A percentile compares a stretch with the other conserved stretches of the same genome.
Conservation (phyloP, 2,888 invertebrate species). For the Thymelicus lineola region DNA sequence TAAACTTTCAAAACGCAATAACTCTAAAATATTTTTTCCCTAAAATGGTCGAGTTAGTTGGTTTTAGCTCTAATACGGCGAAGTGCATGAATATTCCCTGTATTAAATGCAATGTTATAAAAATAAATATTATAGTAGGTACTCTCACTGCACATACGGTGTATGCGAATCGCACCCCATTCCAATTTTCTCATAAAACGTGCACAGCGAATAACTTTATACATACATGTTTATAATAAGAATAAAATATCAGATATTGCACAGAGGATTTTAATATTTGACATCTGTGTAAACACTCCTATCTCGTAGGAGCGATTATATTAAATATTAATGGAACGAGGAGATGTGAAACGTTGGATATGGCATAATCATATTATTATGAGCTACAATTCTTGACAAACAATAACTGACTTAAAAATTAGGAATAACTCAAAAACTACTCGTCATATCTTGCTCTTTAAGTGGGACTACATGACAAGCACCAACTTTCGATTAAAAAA, state of each 20-base stretch:
- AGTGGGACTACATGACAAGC: too few relatives aligned
- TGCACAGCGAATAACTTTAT: constrained; percentile 11
- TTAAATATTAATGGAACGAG: constrained; percentile 45
- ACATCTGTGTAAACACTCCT: constrained; percentile 46
- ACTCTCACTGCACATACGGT: constrained; percentile 8
- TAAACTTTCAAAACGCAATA: too few relatives aligned
- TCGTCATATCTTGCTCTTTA: too few relatives aligned
- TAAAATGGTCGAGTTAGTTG: too few relatives aligned
- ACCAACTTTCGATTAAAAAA: too few relatives aligned
- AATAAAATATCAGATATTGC: constrained; percentile 34
- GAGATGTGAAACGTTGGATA: constrained; percentile 32
- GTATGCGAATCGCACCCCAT: constrained; percentile 12
- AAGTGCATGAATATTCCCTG: too few relatives aligned
- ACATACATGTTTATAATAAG: constrained; percentile 29
- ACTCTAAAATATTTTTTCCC: too few relatives aligned
- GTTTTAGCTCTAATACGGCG: too few relatives aligned
- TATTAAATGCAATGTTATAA: background rate
- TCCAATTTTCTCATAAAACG: constrained; percentile 10
- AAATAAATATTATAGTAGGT: constrained; percentile 5
- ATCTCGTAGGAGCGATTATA: constrained; percentile 44
- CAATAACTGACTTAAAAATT: too few relatives aligned
- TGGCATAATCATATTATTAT: constrained; percentile 4
- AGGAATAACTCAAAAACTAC: too few relatives aligned
- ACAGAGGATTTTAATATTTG: constrained; percentile 46
- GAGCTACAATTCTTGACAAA: too few relatives aligned